Base-by-base conservation (phyloP, 2,797 vertebrate genomes). In the Arremon aurantiirostris region DNA sequence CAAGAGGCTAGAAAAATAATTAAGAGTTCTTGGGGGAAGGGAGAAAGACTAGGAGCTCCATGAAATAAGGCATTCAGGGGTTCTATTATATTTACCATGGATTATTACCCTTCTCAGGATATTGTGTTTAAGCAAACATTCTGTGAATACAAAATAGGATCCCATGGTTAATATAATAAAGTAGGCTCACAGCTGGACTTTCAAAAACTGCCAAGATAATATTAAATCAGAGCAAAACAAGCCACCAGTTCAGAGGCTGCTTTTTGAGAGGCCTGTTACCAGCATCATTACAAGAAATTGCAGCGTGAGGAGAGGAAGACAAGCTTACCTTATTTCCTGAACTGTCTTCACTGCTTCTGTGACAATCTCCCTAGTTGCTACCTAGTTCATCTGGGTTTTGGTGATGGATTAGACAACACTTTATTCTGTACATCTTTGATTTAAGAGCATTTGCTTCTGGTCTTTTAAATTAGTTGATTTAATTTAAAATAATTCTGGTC, bases 81-180 rank as follows among this genome's bases (percentile, higher is more conserved):
- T 32, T 84, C 5, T 44, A 81, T 81, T 70, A 52, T 61, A 82
- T 89, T 95, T 94, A 83, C 46, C 72, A 56, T 50, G 65, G 73
- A 91, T 90, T 80, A 82, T 86, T 95, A 92, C 61, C 59, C 75
- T 88, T 95, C 60, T 63, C 88, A 95, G 63, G 57, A 89, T 87
- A 93, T 15, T 94, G 66, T 12, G 9, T 76, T 88, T 75, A 86
- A 88, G 68, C 65, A 95, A 91, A 88, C 52, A 30, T 53, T 92
- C 50, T 73, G 47, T 79, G 80, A 95, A 94, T 94, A 89, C 52
- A 82, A 90, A 94, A 81, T 20, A 93, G 49, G 64, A 68, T 76
- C 44, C 71, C 65, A 46, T 6, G 7, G 80, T 55, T 90, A 95
- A 82, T 84, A 57, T 30, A 83, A 92, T 72, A 82, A 93, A 75